These are phyloP conservation scores for Arion vulgaris DNA, from an alignment of 1,140 invertebrate species.

Conservation along the genomic window DNA sequence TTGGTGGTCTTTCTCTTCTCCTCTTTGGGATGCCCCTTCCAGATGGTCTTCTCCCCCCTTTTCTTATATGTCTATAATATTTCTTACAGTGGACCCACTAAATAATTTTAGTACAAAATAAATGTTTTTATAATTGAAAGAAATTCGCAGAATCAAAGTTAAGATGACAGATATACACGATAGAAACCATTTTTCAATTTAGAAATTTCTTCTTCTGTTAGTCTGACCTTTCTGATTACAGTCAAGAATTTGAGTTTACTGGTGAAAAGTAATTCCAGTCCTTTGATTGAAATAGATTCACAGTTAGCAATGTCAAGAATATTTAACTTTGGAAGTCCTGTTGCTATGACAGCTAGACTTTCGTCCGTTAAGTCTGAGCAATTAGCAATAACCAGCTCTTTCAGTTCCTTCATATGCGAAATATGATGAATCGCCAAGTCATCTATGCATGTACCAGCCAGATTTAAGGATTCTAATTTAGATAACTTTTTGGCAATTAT, in stretches of 20 bases:
- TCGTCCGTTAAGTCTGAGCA: not conserved
- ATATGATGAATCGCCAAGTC: slow-evolving; percentile 25
- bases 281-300: not conserved
- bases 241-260: not conserved
- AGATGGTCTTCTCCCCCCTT: too few species aligned
- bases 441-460: slow-evolving; percentile 14
- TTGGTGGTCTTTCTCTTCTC: too few species aligned
- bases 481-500: slow-evolving; percentile 36
- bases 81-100: too few species aligned
- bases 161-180: not conserved
- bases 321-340: not conserved
- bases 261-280: slow-evolving; percentile 4
- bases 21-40: too few species aligned
- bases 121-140: too few species aligned
- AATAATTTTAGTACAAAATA: too few species aligned
- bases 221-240: not conserved
- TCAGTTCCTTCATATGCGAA: slow-evolving; percentile 8
- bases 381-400: not conserved
- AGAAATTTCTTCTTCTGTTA: not conserved
- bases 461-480: not conserved
- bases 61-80: too few species aligned
- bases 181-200: not conserved
- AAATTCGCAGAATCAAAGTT: not conserved
- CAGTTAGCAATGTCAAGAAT: not conserved
- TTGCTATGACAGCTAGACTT: not conserved